Evolutionary conservation across 1,140 invertebrate genomes (phyloP), one percentile per base, ranked within the genome.

Genomic region (Reticulitermes speratus): DNA sequence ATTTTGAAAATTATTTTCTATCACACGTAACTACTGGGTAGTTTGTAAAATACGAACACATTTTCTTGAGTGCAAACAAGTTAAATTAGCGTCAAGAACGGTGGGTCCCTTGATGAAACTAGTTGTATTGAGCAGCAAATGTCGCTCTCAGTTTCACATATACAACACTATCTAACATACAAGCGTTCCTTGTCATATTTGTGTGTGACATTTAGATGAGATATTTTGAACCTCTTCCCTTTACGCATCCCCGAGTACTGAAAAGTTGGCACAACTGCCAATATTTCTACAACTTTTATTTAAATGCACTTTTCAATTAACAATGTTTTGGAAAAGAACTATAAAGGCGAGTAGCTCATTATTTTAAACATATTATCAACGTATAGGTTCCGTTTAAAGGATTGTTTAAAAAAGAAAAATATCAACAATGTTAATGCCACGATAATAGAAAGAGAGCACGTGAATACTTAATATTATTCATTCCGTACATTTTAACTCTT

Each of bases 401-500:
- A 12, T n/a, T 12, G 3, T 3, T 12, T 30, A 25, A 75, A 75
- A 75, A 75, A 75, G 3, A 30, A 75, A 75, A 30, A n/a, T 25
- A 75, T 75, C 65, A n/a, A 75, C 65, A 75, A 75, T 75, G n/a
- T 75, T 75, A 75, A 30, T 75, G 65, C 65, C 65, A 75, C 65
- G 14, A 75, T 75, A 30, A n/a, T 30, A 16, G 65, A 75, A 75
- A 3, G 65, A 75, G n/a, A 30, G n/a, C 65, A 30, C 65, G 25
- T 30, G 65, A n/a, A n/a, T n/a, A n/a, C n/a, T n/a, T n/a, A n/a
- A n/a, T n/a, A n/a, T n/a, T n/a, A n/a, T n/a, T n/a, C n/a, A n/a
- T n/a, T n/a, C n/a, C n/a, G n/a, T n/a, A n/a, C n/a, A n/a, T n/a
- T n/a, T n/a, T n/a, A n/a, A n/a, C n/a, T n/a, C n/a, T n/a, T n/a